Evolutionary conservation across 2,113 vertebrate species (phyloP).

Genomic region (Eupsittula cactorum): DNA sequence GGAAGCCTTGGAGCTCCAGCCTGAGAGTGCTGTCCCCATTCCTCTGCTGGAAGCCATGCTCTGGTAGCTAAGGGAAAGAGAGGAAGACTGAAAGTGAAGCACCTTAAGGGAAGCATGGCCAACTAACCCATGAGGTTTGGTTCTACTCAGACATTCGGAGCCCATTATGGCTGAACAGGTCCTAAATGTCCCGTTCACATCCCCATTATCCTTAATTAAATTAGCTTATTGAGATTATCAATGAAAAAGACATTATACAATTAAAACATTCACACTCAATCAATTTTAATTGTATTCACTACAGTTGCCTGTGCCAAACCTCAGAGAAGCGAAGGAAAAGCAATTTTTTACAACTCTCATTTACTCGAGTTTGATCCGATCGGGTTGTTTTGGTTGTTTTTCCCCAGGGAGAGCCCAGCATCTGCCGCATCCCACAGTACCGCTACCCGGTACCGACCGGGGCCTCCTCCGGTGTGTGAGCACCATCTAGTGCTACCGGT

Average conservation of each 20-base stretch:
- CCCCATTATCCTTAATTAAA: constrained; percentile 41
- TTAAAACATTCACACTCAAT: constrained; percentile 67
- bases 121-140: neutral
- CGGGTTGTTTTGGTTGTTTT: neutral
- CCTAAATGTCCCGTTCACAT: neutral
- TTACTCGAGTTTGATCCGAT: neutral
- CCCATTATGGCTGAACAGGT: neutral
- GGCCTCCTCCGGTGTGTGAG: neutral
- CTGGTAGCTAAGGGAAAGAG: neutral
- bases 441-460: neutral
- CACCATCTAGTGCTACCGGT: constrained; percentile 31
- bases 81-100: neutral
- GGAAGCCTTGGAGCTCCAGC: neutral
- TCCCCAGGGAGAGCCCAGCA: neutral
- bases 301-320: constrained; percentile 2
- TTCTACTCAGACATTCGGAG: constrained; percentile 23
- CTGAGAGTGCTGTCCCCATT: neutral
- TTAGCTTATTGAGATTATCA: constrained; percentile 36
- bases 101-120: neutral
- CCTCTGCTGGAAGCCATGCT: neutral
- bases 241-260: constrained; percentile 42
- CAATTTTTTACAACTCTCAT: constrained; percentile 20
- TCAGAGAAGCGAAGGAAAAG: constrained; percentile 20
- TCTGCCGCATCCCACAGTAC: neutral
- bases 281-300: constrained; percentile 63